Evolutionary conservation across 2,797 vertebrate genomes (phyloP).

Genomic region (Argya squamiceps): DNA sequence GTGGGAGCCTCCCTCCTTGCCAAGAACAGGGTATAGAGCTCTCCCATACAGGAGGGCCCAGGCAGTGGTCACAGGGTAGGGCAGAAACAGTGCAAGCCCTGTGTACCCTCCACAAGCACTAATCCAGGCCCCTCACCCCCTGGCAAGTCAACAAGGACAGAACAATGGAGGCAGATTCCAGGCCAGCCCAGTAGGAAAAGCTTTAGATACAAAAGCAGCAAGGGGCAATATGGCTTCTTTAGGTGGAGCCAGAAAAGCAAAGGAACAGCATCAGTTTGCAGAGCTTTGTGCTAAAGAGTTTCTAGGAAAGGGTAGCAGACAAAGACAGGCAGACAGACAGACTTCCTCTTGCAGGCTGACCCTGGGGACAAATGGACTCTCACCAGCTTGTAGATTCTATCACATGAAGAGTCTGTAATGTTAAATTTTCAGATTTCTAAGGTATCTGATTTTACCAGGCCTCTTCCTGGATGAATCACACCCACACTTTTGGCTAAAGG

Average conservation of each 20-base stretch:
- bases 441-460: conserved; percentile 7
- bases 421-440: background rate
- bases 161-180: conserved; percentile 43
- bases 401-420: background rate
- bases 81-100: background rate
- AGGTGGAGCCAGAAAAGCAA: background rate
- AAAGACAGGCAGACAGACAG: conserved; percentile 18
- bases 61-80: background rate
- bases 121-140: conserved; percentile 39
- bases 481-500: background rate
- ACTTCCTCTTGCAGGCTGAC: conserved; percentile 49
- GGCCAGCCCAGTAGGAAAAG: conserved; percentile 42
- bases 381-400: background rate
- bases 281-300: conserved; percentile 57
- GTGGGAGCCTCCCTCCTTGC: background rate
- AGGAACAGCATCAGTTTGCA: conserved; percentile 8
- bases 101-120: background rate
- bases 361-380: conserved; percentile 1
- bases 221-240: background rate
- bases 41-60: background rate
- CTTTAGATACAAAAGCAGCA: conserved; percentile 14
- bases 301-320: conserved; percentile 25
- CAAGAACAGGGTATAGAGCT: background rate
- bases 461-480: background rate
- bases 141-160: conserved; percentile 47